Evolutionary conservation across 1,140 invertebrate genomes (phyloP).

Genomic region (Brachionus koreanus): DNA sequence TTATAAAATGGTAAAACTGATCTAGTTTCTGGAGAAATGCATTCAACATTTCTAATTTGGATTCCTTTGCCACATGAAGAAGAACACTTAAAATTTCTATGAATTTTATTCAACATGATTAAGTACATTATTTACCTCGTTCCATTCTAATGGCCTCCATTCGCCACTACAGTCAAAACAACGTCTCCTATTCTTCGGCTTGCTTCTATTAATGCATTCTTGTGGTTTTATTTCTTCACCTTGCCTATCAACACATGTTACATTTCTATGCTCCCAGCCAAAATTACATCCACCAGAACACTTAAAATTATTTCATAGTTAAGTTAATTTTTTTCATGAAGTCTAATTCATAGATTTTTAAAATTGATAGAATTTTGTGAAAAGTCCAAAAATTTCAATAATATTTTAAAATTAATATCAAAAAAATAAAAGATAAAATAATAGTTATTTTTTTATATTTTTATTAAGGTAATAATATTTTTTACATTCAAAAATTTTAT

Average conservation of each 20-base stretch:
- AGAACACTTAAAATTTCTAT: neutral
- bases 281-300: conserved; percentile 22
- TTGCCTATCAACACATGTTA: neutral
- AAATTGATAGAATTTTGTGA: neutral
- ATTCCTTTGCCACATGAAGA: conserved; percentile 6
- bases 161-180: conserved; percentile 25
- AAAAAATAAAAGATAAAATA: no score
- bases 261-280: conserved; percentile 19
- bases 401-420: no score
- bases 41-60: conserved; percentile 1
- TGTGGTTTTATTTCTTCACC: neutral
- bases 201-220: conserved; percentile 4
- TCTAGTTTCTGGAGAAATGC: neutral
- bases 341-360: no score
- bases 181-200: neutral
- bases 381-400: neutral
- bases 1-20: neutral
- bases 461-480: no score
- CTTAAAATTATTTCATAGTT: neutral
- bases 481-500: no score
- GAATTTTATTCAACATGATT: neutral
- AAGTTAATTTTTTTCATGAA: no score
- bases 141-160: conserved; percentile 15
- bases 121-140: neutral
- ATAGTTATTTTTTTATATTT: no score